Evolutionary conservation across 2,888 invertebrate species (phyloP), one percentile per base, ranked within the genome.

Genomic region (Toxonevra muliebris): DNA sequence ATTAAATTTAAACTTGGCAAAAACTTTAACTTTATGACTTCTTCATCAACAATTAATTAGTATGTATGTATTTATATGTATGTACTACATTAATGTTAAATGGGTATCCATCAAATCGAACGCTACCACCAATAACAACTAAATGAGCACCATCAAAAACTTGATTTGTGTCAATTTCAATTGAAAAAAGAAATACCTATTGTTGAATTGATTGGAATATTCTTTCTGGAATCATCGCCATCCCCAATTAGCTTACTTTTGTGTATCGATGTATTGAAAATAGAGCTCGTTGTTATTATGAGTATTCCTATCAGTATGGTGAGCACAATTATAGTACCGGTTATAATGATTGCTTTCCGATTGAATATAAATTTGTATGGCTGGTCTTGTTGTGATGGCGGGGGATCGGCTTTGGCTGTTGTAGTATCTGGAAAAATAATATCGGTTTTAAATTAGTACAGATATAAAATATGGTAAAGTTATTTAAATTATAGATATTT

Each of bases 151-250:
- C 61, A 53, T 3, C 48, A 65, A 58, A 58, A 41, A 48, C n/a
- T 7, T 60, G 12, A 45, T 45, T 45, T 42, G 8, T 19, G 54
- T 5, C 12, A 54, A 54, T 54, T 17, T 54, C n/a, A 60, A 69
- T 68, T 71, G 48, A 60, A 65, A 72, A 69, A 71, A 72, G 70
- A 73, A 78, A 74, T 84, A 86, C 86, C 86, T 85, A 86, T 86
- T 73, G 82, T 82, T 78, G 86, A 85, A 78, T 81, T 79, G 75
- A 86, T 85, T 79, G 86, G 86, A 77, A 82, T 82, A 81, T 85
- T 83, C 77, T 78, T 80, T 80, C 82, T 77, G 74, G 80, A 82
- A 76, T 85, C 83, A 75, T 86, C 86, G 75, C 80, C 84, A 77
- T 85, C 82, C 77, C 81, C 82, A 75, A 77, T 66, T 69, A 71